phyloP scores from a whole-genome alignment of 2,888 invertebrate genomes.

The Eupeodes latifasciatus region DNA sequence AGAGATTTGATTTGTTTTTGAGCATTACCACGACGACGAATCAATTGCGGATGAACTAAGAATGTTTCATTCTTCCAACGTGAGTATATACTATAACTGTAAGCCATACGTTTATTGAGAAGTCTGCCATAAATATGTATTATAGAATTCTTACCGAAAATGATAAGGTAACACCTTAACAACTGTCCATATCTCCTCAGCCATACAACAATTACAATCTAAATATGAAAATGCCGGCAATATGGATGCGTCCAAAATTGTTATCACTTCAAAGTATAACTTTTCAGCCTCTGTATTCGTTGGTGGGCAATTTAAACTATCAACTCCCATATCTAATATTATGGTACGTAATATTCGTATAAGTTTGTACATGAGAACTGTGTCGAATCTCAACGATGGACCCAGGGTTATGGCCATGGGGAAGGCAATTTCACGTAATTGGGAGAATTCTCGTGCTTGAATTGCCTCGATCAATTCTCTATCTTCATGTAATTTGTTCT shows the following conservation, averaged over 20 bases:
- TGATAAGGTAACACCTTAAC: conserved; percentile 94
- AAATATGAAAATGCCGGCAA: conserved; percentile 95
- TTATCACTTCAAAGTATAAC: conserved; percentile 92
- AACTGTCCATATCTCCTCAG: conserved; percentile 97
- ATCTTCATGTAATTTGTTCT: conserved; percentile 86
- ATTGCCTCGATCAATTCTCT: conserved; percentile 79
- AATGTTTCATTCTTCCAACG: conserved; percentile 98
- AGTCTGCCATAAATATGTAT: not conserved
- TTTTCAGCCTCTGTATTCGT: conserved; percentile 84
- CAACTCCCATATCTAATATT: conserved; percentile 83
- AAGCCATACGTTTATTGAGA: conserved; percentile 44
- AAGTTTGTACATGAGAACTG: conserved; percentile 95
- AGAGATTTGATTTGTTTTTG: conserved; percentile 97
- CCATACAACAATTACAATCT: conserved; percentile 97
- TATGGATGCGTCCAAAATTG: conserved; percentile 93
- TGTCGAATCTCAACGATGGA: conserved; percentile 94
- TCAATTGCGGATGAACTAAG: conserved; percentile 91
- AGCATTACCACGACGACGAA: conserved; percentile 93
- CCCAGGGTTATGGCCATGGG: conserved; percentile 95
- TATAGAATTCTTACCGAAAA: conserved; percentile 85
- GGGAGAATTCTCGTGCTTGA: conserved; percentile 88
- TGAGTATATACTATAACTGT: conserved; percentile 94
- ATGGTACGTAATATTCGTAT: conserved; percentile 85
- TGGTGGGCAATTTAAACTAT: conserved; percentile 81
- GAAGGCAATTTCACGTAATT: conserved; percentile 90